These are phyloP conservation scores for Hipposideros armiger DNA, from an alignment of 2,113 vertebrate genomes.

Conservation along the genomic window DNA sequence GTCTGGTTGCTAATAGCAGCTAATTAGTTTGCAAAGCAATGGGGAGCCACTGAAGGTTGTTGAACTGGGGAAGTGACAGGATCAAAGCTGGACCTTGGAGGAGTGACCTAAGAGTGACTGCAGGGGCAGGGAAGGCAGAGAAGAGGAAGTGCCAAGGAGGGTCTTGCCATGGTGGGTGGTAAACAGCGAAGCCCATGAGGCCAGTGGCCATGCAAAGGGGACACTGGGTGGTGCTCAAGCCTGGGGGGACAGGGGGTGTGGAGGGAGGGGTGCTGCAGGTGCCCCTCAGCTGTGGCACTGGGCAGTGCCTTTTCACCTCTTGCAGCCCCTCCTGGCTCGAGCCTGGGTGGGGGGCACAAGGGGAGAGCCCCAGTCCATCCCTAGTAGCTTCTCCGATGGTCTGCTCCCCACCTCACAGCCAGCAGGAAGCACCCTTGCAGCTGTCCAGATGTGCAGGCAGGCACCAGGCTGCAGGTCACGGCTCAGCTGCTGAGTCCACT, in stretches of 20 bases:
- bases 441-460: not conserved
- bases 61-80: not conserved
- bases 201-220: not conserved
- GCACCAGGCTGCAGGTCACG: accelerated
- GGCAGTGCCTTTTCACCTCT: not conserved
- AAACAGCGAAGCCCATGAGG: not conserved
- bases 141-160: not conserved
- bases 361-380: accelerated
- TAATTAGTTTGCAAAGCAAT: not conserved
- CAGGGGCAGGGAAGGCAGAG: accelerated
- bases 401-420: not conserved
- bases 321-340: too few species aligned
- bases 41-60: not conserved
- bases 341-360: not conserved
- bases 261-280: not conserved
- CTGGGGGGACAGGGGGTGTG: accelerated
- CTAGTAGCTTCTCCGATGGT: accelerated
- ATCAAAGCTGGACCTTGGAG: not conserved
- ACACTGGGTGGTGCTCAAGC: not conserved
- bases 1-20: accelerated
- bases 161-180: accelerated
- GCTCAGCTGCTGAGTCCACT: not conserved
- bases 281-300: not conserved
- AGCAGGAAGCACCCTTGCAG: not conserved
- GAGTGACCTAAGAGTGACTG: accelerated